Conservation (phyloP, 2,797 vertebrate species). For the Chiroxiphia lanceolata region DNA sequence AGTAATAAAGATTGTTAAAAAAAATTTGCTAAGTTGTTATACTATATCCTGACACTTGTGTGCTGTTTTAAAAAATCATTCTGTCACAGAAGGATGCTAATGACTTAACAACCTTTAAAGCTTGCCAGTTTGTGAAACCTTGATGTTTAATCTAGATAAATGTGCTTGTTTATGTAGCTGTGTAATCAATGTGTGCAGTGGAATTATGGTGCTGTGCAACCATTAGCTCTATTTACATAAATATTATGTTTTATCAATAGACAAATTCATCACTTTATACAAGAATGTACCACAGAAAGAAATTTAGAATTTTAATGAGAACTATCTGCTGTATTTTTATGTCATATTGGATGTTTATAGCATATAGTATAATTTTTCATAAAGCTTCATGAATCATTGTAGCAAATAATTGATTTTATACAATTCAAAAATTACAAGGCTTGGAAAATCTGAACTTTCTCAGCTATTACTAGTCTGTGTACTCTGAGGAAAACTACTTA, state of each 20-base stretch:
- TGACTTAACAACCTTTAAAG: constrained; percentile 40
- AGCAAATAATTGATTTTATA: constrained; percentile 52
- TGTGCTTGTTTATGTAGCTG: constrained; percentile 46
- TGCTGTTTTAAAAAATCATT: constrained; percentile 22
- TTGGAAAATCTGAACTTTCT: constrained; percentile 46
- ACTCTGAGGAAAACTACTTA: constrained; percentile 1
- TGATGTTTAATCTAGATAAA: constrained; percentile 67
- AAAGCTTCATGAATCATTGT: constrained; percentile 36
- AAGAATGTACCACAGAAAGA: constrained; percentile 36
- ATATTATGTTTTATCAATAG: constrained; percentile 56
- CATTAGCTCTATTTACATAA: constrained; percentile 66
- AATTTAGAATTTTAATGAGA: constrained; percentile 47
- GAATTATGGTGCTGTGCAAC: constrained; percentile 32
- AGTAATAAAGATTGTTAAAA: neutral
- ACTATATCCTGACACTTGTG: constrained; percentile 11
- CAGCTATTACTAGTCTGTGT: constrained; percentile 9
- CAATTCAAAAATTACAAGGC: constrained; percentile 50
- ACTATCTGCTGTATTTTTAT: constrained; percentile 21
- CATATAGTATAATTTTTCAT: constrained; percentile 18
- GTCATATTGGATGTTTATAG: constrained; percentile 34
- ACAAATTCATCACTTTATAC: constrained; percentile 58
- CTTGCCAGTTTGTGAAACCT: constrained; percentile 29
- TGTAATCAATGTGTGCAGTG: constrained; percentile 41
- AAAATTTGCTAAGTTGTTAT: neutral
- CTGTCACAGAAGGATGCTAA: constrained; percentile 33